Percentiles rank a stretch among this genome's conserved stretches.
Evolutionary conservation across 2,888 invertebrate genomes (phyloP).

Genomic region (Hydroisotoma schaefferi): DNA sequence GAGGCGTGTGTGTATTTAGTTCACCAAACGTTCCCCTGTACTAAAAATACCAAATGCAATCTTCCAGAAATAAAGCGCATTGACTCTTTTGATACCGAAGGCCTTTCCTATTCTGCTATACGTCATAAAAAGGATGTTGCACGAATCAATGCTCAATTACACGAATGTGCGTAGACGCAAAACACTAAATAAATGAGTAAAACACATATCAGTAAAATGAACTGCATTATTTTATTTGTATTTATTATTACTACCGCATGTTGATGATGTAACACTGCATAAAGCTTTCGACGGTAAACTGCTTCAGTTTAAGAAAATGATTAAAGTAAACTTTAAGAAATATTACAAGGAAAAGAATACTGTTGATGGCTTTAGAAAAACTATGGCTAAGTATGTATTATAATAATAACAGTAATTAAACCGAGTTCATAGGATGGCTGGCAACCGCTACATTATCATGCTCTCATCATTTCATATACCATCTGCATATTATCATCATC

Average conservation of each 20-base stretch:
- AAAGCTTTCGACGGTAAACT: neutral
- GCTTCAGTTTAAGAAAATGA: constrained; percentile 1
- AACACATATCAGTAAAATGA: neutral
- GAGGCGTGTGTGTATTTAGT: too few species aligned
- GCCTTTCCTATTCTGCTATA: too few species aligned
- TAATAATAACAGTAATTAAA: neutral
- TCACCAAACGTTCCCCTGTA: too few species aligned
- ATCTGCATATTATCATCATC: constrained; percentile 2
- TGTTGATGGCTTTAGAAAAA: constrained; percentile 16
- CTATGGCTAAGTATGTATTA: constrained; percentile 6
- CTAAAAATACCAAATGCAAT: too few species aligned
- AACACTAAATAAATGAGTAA: too few species aligned
- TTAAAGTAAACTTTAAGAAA: neutral
- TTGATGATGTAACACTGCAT: constrained; percentile 1
- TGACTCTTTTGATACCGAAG: too few species aligned
- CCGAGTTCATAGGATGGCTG: neutral
- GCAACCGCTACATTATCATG: neutral
- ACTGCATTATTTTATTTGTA: constrained; percentile 1
- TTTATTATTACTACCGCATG: neutral
- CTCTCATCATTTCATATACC: neutral
- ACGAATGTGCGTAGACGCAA: too few species aligned
- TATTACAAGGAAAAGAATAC: constrained; percentile 12
- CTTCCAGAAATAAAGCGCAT: too few species aligned
- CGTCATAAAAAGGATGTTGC: too few species aligned
- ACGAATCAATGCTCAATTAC: too few species aligned